Percentiles rank a stretch among this genome's conserved stretches.
Conservation (phyloP, 2,797 vertebrate genomes). For the Pangasius macronema region DNA sequence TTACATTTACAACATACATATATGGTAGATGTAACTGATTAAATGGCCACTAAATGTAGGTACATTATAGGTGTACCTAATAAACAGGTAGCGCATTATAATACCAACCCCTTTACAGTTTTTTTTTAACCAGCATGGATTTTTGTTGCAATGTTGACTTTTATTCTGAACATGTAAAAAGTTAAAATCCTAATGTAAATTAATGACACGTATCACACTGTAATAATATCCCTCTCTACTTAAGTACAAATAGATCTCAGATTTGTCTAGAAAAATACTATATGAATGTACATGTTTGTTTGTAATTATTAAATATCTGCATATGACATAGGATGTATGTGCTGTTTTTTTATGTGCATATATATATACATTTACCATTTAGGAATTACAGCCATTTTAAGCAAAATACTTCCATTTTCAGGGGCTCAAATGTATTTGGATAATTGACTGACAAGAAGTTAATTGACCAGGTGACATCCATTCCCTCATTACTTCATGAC, state of each 20-base stretch:
- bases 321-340: conserved; percentile 1
- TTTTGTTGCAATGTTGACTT: conserved; percentile 6
- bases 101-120: neutral
- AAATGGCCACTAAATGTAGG: neutral
- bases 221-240: neutral
- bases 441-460: too few species aligned
- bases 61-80: neutral
- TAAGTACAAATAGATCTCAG: neutral
- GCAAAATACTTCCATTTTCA: too few species aligned
- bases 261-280: neutral
- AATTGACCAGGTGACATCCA: too few species aligned
- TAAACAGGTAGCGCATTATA: neutral
- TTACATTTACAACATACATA: neutral
- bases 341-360: neutral
- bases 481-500: too few species aligned
- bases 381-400: too few species aligned
- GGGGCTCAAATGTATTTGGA: too few species aligned
- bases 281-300: conserved; percentile 5
- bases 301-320: conserved; percentile 20
- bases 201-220: neutral
- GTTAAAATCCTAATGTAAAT: neutral
- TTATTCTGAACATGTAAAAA: conserved; percentile 1
- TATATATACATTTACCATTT: too few species aligned
- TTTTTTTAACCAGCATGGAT: conserved; percentile 3
- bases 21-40: neutral